These are phyloP conservation scores for Euwallacea fornicatus DNA, from an alignment of 1,140 invertebrate genomes.

Conservation along the genomic window DNA sequence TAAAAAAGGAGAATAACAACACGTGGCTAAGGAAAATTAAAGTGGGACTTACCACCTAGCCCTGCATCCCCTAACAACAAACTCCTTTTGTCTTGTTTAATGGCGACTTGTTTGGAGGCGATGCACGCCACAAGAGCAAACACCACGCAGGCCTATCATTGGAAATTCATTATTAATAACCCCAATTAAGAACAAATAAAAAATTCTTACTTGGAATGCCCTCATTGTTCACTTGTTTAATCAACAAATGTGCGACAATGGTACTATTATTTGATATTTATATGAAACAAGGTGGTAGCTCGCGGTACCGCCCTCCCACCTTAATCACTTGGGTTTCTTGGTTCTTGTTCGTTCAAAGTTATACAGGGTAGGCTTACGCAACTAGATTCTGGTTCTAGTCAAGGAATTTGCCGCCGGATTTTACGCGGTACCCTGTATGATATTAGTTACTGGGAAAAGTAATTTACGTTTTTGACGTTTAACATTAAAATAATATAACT, in stretches of 20 bases:
- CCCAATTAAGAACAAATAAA: conserved; percentile 6
- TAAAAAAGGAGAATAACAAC: background rate
- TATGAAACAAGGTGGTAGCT: conserved; percentile 31
- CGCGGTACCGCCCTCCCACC: conserved; percentile 10
- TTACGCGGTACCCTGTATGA: no score
- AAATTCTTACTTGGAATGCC: conserved; percentile 40
- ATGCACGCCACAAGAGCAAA: conserved; percentile 29
- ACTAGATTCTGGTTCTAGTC: no score
- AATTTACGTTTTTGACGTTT: background rate
- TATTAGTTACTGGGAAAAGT: background rate
- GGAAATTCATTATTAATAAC: conserved; percentile 7
- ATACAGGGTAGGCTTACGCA: no score
- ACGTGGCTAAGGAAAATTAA: background rate
- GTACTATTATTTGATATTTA: conserved; percentile 34
- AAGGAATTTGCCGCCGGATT: no score
- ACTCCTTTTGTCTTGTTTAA: conserved; percentile 40
- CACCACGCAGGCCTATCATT: conserved; percentile 33
- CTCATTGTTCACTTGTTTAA: conserved; percentile 34
- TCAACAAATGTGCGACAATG: conserved; percentile 19
- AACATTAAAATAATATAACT: background rate
- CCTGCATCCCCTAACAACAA: conserved; percentile 37
- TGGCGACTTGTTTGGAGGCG: conserved; percentile 17
- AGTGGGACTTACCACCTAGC: conserved; percentile 14
- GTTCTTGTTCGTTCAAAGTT: no score
- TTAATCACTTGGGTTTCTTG: no score